Percentiles rank a stretch among this genome's conserved stretches.
These are phyloP conservation scores for Cephus nigrinus DNA, from an alignment of 2,888 invertebrate genomes.

Conservation along the genomic window DNA sequence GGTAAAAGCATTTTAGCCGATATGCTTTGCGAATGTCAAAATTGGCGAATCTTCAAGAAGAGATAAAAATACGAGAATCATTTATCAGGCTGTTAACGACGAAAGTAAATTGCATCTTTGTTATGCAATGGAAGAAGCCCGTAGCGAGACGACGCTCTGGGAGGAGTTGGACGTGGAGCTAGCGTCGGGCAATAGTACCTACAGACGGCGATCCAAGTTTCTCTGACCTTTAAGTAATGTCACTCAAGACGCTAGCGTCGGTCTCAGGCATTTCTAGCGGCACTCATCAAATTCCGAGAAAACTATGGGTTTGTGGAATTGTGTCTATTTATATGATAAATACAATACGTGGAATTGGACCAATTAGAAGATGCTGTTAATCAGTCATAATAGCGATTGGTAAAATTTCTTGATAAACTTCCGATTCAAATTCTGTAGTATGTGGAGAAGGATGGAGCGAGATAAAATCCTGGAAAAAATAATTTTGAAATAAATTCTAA, in stretches of 20 bases:
- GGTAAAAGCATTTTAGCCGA: background rate
- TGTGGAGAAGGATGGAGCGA: background rate
- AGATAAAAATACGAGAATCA: background rate
- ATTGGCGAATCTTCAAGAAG: background rate
- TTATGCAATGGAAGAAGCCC: background rate
- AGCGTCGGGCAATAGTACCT: background rate
- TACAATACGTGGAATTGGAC: background rate
- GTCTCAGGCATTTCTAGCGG: background rate
- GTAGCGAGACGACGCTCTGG: background rate
- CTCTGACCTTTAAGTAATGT: conserved; percentile 46
- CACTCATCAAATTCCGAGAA: background rate
- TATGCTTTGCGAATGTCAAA: background rate
- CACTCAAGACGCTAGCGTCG: conserved; percentile 16
- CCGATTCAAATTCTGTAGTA: background rate
- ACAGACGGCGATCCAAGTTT: conserved; percentile 32
- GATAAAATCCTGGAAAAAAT: background rate
- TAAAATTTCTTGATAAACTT: background rate
- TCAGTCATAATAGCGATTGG: background rate
- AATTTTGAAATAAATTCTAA: too few species aligned
- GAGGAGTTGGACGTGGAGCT: background rate
- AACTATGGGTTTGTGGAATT: background rate
- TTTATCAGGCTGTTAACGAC: background rate
- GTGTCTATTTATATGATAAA: background rate
- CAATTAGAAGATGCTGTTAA: background rate
- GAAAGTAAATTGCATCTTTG: background rate